Evolutionary conservation across 2,888 invertebrate species (phyloP).

Genomic region (Meganola albula): DNA sequence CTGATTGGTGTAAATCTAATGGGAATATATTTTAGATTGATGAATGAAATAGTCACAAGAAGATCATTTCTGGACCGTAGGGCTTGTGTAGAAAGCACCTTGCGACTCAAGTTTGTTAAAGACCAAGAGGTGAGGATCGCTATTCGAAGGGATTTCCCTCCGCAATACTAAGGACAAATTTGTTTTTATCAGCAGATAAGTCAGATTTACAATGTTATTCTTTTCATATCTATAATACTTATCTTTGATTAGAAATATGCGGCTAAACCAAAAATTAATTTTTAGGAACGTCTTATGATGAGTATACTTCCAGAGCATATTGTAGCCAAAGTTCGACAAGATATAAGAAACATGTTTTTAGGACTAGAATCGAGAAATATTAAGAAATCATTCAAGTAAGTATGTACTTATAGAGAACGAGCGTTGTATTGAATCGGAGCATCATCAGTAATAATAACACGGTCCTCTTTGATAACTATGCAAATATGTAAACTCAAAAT

Average conservation of each 20-base stretch:
- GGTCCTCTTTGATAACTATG: too few species aligned
- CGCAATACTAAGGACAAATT: too few species aligned
- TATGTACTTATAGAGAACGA: too few species aligned
- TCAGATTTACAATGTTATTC: too few species aligned
- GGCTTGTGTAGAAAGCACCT: constrained; percentile 90
- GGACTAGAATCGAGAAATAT: constrained; percentile 66
- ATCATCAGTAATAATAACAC: too few species aligned
- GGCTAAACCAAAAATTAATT: too few species aligned
- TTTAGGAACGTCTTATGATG: constrained; percentile 87
- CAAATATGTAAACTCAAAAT: too few species aligned
- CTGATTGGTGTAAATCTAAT: constrained; percentile 86
- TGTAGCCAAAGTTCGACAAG: constrained; percentile 79
- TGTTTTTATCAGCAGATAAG: too few species aligned
- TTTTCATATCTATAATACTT: too few species aligned
- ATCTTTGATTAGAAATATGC: too few species aligned
- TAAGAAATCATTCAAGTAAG: constrained; percentile 63
- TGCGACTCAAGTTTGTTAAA: constrained; percentile 88
- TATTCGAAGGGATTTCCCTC: too few species aligned
- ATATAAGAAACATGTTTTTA: constrained; percentile 76
- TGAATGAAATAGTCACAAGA: constrained; percentile 92
- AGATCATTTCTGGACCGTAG: constrained; percentile 92
- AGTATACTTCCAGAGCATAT: constrained; percentile 93
- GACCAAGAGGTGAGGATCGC: constrained; percentile 84
- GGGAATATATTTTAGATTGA: constrained; percentile 91
- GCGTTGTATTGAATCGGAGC: too few species aligned